phyloP scores from a whole-genome alignment of 2,888 invertebrate species.

The Tryphoninae sp. region DNA sequence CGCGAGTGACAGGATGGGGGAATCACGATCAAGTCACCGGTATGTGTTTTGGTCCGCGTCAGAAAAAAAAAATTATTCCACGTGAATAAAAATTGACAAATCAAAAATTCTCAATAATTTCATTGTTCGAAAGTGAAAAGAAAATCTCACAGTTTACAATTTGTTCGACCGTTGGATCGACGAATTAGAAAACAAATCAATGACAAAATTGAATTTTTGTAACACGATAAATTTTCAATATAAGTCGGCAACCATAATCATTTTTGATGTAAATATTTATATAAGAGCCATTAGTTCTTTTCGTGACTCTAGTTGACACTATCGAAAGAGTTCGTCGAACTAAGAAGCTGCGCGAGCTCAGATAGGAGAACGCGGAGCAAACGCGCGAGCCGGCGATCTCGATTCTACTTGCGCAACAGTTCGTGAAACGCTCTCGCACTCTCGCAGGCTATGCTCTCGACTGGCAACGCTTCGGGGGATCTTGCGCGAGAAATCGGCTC shows the following conservation, averaged over 20 bases:
- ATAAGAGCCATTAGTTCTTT: slow-evolving; percentile 38
- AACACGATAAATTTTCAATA: too few species aligned
- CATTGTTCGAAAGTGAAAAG: slow-evolving; percentile 1
- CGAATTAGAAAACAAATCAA: too few species aligned
- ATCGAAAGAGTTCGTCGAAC: slow-evolving; percentile 65
- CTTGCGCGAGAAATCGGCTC: slow-evolving; percentile 59
- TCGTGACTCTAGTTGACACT: slow-evolving; percentile 65
- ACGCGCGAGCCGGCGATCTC: slow-evolving; percentile 50
- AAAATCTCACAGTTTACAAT: too few species aligned
- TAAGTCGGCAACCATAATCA: too few species aligned
- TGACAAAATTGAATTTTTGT: too few species aligned
- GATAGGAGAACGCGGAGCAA: not conserved
- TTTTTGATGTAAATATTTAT: not conserved
- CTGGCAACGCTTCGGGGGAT: slow-evolving; percentile 57
- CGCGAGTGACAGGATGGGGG: slow-evolving; percentile 15
- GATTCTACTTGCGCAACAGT: slow-evolving; percentile 65
- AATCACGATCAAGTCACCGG: not conserved
- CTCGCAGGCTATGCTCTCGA: slow-evolving; percentile 20
- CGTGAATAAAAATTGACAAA: too few species aligned
- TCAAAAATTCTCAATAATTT: not conserved
- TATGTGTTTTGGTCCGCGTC: not conserved
- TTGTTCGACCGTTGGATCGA: too few species aligned
- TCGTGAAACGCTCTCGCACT: slow-evolving; percentile 64
- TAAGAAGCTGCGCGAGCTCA: slow-evolving; percentile 38
- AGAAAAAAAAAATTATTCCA: too few species aligned